These are phyloP conservation scores for Taeniopygia guttata DNA, from an alignment of 2,797 vertebrate species.

Conservation along the genomic window DNA sequence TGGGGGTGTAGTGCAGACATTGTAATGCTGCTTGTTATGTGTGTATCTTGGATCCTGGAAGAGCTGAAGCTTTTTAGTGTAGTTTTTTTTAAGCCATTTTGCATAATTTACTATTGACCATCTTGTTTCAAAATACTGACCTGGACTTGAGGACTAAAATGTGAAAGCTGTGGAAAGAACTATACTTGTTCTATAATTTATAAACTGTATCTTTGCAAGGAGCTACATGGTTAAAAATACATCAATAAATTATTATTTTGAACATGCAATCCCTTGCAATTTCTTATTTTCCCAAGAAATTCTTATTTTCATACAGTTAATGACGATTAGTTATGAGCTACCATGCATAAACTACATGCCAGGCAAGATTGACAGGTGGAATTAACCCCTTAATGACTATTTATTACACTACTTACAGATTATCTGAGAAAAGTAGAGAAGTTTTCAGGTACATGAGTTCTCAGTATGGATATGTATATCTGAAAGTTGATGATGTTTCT, in stretches of 20 bases:
- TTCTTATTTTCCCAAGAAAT: conserved; percentile 42
- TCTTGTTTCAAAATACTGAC: conserved; percentile 28
- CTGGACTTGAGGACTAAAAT: conserved; percentile 29
- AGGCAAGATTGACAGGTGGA: background rate
- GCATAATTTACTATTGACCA: background rate
- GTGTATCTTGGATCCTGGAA: conserved; percentile 48
- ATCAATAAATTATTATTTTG: conserved; percentile 52
- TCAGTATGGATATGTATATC: background rate
- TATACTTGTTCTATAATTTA: conserved; percentile 30
- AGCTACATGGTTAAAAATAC: conserved; percentile 19
- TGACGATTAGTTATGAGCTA: background rate
- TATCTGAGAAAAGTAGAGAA: background rate
- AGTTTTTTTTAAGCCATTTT: conserved; percentile 13
- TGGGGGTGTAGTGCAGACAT: conserved; percentile 44
- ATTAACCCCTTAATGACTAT: background rate
- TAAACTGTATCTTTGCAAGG: conserved; percentile 51
- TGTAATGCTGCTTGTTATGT: conserved; percentile 35
- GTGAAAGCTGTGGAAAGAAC: conserved; percentile 25
- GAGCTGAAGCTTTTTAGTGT: conserved; percentile 46
- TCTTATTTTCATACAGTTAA: background rate
- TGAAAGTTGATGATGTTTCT: background rate
- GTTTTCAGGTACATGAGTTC: background rate
- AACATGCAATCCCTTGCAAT: conserved; percentile 38
- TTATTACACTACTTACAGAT: background rate
- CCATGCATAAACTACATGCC: background rate